These are phyloP conservation scores for Agonopterix alstromeriana DNA, from an alignment of 2,888 invertebrate species.

Conservation along the genomic window DNA sequence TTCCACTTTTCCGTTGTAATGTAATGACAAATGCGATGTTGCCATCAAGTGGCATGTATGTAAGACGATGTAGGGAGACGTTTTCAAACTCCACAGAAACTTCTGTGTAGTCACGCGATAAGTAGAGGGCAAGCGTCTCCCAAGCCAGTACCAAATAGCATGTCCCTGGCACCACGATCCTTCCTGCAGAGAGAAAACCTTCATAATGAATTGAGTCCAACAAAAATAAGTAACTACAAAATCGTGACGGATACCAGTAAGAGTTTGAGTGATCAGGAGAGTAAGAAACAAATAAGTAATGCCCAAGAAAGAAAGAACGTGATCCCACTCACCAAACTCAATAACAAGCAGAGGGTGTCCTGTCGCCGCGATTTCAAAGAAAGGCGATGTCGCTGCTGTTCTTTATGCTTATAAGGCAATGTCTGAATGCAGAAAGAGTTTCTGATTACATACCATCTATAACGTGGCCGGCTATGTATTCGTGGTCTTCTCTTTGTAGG, in stretches of 20 bases:
- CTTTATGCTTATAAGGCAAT: too few species aligned
- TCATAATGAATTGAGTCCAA: not conserved
- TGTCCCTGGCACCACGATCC: constrained; percentile 90
- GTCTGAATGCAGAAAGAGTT: too few species aligned
- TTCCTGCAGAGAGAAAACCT: constrained; percentile 52
- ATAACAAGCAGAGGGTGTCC: too few species aligned
- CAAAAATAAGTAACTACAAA: too few species aligned
- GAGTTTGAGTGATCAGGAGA: too few species aligned
- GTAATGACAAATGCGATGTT: constrained; percentile 79
- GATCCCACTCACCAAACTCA: too few species aligned
- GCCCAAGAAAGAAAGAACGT: not conserved
- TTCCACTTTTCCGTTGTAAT: constrained; percentile 82
- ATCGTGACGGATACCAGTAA: not conserved
- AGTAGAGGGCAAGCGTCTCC: constrained; percentile 84
- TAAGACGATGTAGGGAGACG: constrained; percentile 88
- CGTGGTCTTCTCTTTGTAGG: constrained; percentile 79
- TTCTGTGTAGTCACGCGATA: constrained; percentile 80
- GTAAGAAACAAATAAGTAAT: not conserved
- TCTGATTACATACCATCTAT: constrained; percentile 82
- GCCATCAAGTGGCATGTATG: constrained; percentile 83
- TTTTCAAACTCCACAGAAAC: constrained; percentile 90
- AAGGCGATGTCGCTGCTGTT: too few species aligned
- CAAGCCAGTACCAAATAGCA: constrained; percentile 87
- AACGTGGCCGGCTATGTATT: constrained; percentile 86
- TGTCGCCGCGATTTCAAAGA: too few species aligned